Conservation (phyloP, 1,140 invertebrate species). For the Drosophila albomicans region DNA sequence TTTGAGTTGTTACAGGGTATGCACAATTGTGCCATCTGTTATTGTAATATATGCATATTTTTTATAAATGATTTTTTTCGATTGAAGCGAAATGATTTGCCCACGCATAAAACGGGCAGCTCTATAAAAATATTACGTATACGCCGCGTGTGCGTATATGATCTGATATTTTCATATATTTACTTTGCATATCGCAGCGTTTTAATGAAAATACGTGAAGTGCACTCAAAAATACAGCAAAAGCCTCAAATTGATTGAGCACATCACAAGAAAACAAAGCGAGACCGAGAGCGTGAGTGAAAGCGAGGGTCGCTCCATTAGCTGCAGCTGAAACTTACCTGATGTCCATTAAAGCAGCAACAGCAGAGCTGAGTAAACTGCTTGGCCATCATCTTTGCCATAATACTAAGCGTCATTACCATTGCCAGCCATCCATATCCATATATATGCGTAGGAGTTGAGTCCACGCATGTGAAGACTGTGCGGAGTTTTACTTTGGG, state of each 20-base stretch:
- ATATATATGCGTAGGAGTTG: constrained; percentile 15
- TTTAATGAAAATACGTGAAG: constrained; percentile 52
- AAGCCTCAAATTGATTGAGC: constrained; percentile 64
- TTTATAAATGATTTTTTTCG: constrained; percentile 53
- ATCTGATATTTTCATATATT: constrained; percentile 44
- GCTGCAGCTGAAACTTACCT: constrained; percentile 38
- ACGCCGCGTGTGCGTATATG: constrained; percentile 12
- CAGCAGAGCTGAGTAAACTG: constrained; percentile 18
- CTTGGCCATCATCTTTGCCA: constrained; percentile 70
- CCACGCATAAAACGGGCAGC: constrained; percentile 55
- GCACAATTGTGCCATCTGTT: constrained; percentile 58
- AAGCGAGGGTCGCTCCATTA: constrained; percentile 29
- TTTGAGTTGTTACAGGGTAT: constrained; percentile 13
- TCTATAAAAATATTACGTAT: constrained; percentile 63
- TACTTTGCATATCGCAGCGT: constrained; percentile 48
- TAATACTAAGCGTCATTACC: constrained; percentile 77
- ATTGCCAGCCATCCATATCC: constrained; percentile 60
- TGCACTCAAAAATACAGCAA: constrained; percentile 46
- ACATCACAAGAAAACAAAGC: constrained; percentile 23
- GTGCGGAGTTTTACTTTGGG: background rate
- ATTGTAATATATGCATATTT: constrained; percentile 78
- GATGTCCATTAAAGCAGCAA: constrained; percentile 40
- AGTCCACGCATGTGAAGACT: background rate
- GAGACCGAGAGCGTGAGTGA: background rate
- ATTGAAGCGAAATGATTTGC: constrained; percentile 70